Evolutionary conservation across 2,113 vertebrate species (phyloP).

Genomic region (Donacobius atricapilla): DNA sequence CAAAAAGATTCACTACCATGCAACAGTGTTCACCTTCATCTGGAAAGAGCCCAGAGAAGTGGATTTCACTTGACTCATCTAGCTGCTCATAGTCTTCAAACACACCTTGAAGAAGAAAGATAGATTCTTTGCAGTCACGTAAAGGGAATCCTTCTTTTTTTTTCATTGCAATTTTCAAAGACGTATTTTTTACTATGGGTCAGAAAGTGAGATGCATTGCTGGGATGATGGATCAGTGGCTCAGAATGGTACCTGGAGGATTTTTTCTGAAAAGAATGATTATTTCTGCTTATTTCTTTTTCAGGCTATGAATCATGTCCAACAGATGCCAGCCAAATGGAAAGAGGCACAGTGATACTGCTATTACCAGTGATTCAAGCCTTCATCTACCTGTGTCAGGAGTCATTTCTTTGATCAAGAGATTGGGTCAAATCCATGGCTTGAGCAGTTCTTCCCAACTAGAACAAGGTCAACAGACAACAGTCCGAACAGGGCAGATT

Average conservation of each 20-base stretch:
- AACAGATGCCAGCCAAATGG: neutral
- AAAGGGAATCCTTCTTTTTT: neutral
- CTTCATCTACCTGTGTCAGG: neutral
- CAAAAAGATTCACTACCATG: neutral
- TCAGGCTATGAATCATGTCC: neutral
- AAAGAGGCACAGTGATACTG: neutral
- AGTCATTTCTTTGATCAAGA: neutral
- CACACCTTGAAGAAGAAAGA: neutral
- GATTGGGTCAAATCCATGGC: neutral
- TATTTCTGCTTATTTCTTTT: neutral
- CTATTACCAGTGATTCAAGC: neutral
- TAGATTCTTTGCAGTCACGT: neutral
- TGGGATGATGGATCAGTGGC: neutral
- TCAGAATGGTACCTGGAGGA: neutral
- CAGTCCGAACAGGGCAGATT: rapidly evolving
- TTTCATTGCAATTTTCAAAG: neutral
- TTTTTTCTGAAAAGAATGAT: neutral
- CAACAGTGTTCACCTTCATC: neutral
- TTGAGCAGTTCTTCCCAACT: neutral
- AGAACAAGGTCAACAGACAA: neutral
- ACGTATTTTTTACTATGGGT: neutral
- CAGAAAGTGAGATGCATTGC: neutral
- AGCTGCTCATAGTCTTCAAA: neutral
- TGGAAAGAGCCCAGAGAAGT: neutral
- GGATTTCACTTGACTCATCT: neutral